Evolutionary conservation across 2,888 invertebrate species (phyloP), one percentile per base, ranked within the genome.

Genomic region (Nomada fabriciana): DNA sequence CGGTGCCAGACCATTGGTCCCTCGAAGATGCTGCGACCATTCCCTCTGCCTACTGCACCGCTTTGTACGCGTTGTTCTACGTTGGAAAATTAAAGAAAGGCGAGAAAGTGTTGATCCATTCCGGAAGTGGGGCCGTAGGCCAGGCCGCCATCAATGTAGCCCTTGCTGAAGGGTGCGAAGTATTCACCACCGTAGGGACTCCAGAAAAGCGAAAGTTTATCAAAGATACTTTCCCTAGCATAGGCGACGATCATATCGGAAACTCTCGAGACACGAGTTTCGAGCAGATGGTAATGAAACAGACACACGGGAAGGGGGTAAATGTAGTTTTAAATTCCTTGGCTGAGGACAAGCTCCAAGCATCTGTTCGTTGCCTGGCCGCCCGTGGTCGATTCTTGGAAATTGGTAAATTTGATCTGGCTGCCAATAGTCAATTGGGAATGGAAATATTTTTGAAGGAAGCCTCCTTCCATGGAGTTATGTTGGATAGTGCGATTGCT

Each of bases 281-380:
- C 93, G 98, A 99, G 93, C 95, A 96, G 85, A 96, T 98, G 95
- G 95, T 99, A 73, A 95, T 97, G 88, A 95, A 95, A 64, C 95
- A 96, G 90, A 99, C 99, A 0, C 95, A 96, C 10, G 98, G 99
- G 15, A 95, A 95, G 87, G 98, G 99, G 53, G 99, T 99, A 0
- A 98, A 99, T 91, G 94, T 98, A 71, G 97, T 99, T 0, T 95
- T 99, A 10, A 99, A 99, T 75, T 99, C 18, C 94, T 98, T 99
- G 60, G 96, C 98, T 0, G 98, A 98, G 90, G 98, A 99, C 63
- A 99, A 99, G 93, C 95, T 99, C 0, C 95, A 96, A 90, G 97
- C 96, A 0, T 96, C 96, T 0, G 93, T 96, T 0, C 94, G 96
- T 3, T 96, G 96, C 86, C 92, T 96, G 13, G 95, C 95, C 0